These are phyloP conservation scores for Lagenorhynchus albirostris DNA, from an alignment of 2,113 vertebrate species.

Conservation along the genomic window DNA sequence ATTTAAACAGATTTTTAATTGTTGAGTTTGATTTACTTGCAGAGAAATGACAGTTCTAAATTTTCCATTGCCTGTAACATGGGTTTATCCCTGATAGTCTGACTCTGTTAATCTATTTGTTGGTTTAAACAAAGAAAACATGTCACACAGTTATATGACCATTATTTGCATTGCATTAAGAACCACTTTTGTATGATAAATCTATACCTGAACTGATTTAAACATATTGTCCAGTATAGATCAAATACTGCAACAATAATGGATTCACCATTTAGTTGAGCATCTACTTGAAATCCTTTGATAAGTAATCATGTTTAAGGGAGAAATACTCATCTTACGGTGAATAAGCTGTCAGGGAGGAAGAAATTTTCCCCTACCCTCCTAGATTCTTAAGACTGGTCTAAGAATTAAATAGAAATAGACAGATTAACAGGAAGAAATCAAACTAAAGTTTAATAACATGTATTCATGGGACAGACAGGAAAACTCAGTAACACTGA, in stretches of 20 bases:
- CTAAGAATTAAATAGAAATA: background rate
- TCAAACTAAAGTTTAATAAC: background rate
- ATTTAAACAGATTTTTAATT: background rate
- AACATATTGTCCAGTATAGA: background rate
- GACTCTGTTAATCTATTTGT: background rate
- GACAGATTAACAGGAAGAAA: background rate
- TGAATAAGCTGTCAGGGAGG: background rate
- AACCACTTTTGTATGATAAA: background rate
- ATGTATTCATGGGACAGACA: background rate
- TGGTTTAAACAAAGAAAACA: background rate
- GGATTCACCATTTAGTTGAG: background rate
- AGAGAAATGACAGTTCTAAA: background rate
- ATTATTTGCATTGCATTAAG: background rate
- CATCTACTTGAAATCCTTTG: background rate
- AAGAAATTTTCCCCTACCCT: background rate
- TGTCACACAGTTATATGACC: background rate
- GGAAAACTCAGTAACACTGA: background rate
- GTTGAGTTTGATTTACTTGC: background rate
- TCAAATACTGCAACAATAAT: background rate
- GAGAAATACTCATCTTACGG: background rate
- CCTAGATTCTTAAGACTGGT: background rate
- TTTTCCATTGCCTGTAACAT: background rate
- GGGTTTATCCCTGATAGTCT: background rate
- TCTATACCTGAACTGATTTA: background rate
- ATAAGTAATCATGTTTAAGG: background rate